Evolutionary conservation across 2,888 invertebrate genomes (phyloP), one percentile per base, ranked within the genome.

Genomic region (Lissonota sp.): DNA sequence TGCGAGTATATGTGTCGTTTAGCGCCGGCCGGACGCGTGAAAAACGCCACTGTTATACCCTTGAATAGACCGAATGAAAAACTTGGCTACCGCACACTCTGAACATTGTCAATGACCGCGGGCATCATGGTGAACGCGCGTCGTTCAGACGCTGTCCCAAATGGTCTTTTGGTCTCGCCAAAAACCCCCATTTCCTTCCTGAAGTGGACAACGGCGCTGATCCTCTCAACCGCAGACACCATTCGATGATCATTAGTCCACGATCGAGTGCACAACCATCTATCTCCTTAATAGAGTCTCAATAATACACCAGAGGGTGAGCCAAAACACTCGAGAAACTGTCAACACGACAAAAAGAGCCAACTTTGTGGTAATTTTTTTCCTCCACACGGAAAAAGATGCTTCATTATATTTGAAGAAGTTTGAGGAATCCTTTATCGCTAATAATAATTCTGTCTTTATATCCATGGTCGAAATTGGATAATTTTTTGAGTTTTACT

Each of bases 11-110:
- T 75, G 8, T 7, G 42, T 67, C 75, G 63, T 75, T 57, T 67
- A 60, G 71, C 86, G 88, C 86, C 88, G 83, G 60, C 67, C 46
- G 83, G 85, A 82, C 86, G 88, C 85, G 89, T 88, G 89, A 90
- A 83, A 90, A 90, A 89, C 81, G 70, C 58, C 81, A 90, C 88
- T 87, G 85, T 6, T 86, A 87, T 84, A 88, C 90, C 90, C 90
- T 90, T 89, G 90, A 90, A 90, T 89, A 86, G 86, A 85, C 79
- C 74, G 81, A 85, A 86, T 88, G 89, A 90, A 90, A 90, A 90
- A 90, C 87, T 84, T 82, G 89, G 86, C 89, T 89, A 87, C 89
- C 86, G 85, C 77, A 86, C 81, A 86, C 81, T 83, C 86, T 82
- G 81, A 84, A 84, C 84, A 78, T 84, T 85, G 86, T 88, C 86